phyloP scores from a whole-genome alignment of 2,113 vertebrate genomes.

The Gymnocephalus cernua region DNA sequence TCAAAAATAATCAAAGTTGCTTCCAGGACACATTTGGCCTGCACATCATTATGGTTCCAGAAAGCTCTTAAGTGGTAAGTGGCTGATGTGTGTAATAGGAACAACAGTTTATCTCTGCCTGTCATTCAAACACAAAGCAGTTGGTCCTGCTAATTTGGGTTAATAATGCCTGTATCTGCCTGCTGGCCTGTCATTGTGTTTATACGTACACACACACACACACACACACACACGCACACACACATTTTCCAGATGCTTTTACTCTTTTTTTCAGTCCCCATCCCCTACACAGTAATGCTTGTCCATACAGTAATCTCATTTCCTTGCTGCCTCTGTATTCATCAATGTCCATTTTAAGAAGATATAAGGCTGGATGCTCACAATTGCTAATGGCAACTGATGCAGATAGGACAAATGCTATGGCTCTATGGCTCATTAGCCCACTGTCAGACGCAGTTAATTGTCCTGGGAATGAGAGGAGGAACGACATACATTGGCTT shows the following conservation, averaged over 20 bases:
- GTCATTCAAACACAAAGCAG: constrained; percentile 36
- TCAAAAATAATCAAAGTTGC: constrained; percentile 3
- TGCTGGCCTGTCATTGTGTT: constrained; percentile 22
- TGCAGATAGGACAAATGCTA: constrained; percentile 61
- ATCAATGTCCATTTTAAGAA: constrained; percentile 47
- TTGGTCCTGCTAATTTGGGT: constrained; percentile 36
- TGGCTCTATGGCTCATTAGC: constrained; percentile 63
- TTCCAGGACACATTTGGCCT: neutral
- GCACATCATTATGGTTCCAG: constrained; percentile 17
- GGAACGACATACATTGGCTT: constrained; percentile 49
- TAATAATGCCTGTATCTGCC: constrained; percentile 35
- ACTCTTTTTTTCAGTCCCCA: constrained; percentile 16
- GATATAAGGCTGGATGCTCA: constrained; percentile 25
- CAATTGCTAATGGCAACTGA: constrained; percentile 62
- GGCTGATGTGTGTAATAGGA: constrained; percentile 27
- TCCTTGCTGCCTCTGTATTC: constrained; percentile 49
- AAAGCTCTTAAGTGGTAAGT: constrained; percentile 25
- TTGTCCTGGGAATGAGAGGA: constrained; percentile 66
- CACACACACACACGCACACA: neutral
- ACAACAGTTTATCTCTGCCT: constrained; percentile 45
- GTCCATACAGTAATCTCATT: constrained; percentile 43
- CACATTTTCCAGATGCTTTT: constrained; percentile 52
- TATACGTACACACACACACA: too few relatives aligned
- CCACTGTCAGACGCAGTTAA: constrained; percentile 55
- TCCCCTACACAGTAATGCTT: constrained; percentile 23